Evolutionary conservation across 2,797 vertebrate species (phyloP), one percentile per base, ranked within the genome.

Genomic region (Myotis daubentonii): DNA sequence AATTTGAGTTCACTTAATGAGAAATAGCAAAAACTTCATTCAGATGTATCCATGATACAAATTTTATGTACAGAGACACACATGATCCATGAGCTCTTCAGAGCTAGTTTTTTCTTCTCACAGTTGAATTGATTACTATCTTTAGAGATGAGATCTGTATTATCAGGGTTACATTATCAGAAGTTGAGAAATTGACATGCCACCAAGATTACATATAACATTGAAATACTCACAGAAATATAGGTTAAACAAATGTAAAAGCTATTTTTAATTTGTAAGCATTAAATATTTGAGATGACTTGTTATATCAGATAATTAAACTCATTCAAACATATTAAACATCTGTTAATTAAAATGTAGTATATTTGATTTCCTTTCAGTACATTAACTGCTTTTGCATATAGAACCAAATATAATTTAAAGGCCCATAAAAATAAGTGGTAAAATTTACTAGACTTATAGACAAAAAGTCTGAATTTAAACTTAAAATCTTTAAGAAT

Each of bases 1-100:
- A 72, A 76, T 47, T 17, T 72, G 70, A 89, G 19, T 62, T 80
- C 20, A 60, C 9, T 75, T 91, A 55, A 62, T 38, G 25, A 94
- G 23, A 88, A 88, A 88, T 62, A 75, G 83, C 15, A 70, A 94
- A 93, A 90, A 30, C 6, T 75, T 70, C n/a, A 68, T 41, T 86
- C 66, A 41, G 15, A 8, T 72, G 9, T 57, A 78, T 68, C 41
- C 12, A 53, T 71, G 33, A 47, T 17, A 41, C 53, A 91, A 57
- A 76, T 66, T 86, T 86, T 71, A 71, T 57, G 22, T 28, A 65
- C 19, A 44, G 44, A 72, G 38, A 49, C 19, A 41, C 60, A 62
- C 2, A 44, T 25, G 49, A n/a, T 33, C n/a, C 7, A 47, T 33
- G 28, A 68, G 22, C 47, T 65, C 30, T 84, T 80, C 53, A 51